phyloP scores from a whole-genome alignment of 1,140 invertebrate species.

The Sycobia sp. region DNA sequence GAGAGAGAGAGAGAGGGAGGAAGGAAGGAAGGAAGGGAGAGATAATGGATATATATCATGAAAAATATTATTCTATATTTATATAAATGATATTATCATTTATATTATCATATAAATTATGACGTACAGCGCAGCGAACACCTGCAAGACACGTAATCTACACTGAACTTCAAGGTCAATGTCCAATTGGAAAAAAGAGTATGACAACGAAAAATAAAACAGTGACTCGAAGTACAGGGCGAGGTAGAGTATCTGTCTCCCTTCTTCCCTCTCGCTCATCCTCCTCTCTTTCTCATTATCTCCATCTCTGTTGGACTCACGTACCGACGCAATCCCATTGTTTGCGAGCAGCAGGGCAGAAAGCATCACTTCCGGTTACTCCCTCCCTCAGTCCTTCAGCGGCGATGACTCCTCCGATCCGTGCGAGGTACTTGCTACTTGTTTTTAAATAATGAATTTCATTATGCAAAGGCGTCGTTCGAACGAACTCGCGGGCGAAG shows the following conservation, averaged over 20 bases:
- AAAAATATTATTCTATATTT: slow-evolving; percentile 35
- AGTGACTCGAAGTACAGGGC: not conserved
- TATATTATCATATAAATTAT: slow-evolving; percentile 31
- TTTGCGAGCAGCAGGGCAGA: slow-evolving; percentile 53
- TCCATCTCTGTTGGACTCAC: not conserved
- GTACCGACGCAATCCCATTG: slow-evolving; percentile 43
- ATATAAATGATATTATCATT: too few relatives aligned
- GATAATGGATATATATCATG: too few relatives aligned
- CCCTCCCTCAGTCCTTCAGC: slow-evolving; percentile 1
- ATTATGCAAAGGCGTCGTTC: not conserved
- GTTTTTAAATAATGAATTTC: slow-evolving; percentile 18
- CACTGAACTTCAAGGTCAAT: slow-evolving; percentile 20
- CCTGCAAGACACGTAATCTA: slow-evolving; percentile 22
- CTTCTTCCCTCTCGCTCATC: not conserved
- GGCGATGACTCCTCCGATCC: slow-evolving; percentile 4
- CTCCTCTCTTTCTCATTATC: not conserved
- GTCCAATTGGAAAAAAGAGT: slow-evolving; percentile 20
- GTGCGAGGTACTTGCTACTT: slow-evolving; percentile 2
- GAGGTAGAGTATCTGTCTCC: slow-evolving; percentile 11
- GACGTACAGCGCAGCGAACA: slow-evolving; percentile 14
- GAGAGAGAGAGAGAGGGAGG: too few relatives aligned
- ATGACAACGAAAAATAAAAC: slow-evolving; percentile 14
- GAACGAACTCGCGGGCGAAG: not conserved
- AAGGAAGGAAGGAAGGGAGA: too few relatives aligned
- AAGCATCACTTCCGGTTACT: slow-evolving; percentile 54